A percentile compares a stretch with the other conserved stretches of the same genome.
These are phyloP conservation scores for Nemotelus nigrinus DNA, from an alignment of 2,888 invertebrate genomes.

Conservation along the genomic window DNA sequence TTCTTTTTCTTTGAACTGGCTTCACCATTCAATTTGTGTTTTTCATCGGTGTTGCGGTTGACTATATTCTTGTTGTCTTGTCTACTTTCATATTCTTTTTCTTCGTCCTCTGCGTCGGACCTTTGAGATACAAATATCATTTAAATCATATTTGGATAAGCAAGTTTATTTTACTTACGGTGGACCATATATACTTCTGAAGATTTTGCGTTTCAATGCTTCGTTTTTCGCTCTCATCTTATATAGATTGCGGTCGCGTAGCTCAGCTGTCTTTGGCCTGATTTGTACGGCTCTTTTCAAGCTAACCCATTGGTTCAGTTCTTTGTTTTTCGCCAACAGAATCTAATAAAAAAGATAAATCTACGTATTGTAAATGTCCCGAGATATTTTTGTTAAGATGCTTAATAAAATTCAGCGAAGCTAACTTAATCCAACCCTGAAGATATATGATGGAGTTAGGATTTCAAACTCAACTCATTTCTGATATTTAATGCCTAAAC, in stretches of 20 bases:
- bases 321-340: conserved; percentile 88
- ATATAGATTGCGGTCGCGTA: conserved; percentile 81
- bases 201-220: conserved; percentile 78
- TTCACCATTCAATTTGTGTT: conserved; percentile 44
- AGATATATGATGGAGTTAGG: too few species aligned
- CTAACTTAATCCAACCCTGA: too few species aligned
- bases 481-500: background rate
- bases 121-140: conserved; percentile 51
- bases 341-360: conserved; percentile 71
- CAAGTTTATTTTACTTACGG: conserved; percentile 55
- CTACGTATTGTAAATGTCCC: background rate
- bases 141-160: background rate
- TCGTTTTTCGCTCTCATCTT: conserved; percentile 77
- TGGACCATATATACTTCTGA: conserved; percentile 78
- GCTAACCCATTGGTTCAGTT: conserved; percentile 95
- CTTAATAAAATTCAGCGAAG: background rate
- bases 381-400: background rate
- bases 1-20: conserved; percentile 52
- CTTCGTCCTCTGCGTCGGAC: conserved; percentile 60
- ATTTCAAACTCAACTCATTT: background rate
- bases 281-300: conserved; percentile 86
- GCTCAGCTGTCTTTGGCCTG: conserved; percentile 80
- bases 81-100: conserved; percentile 13
- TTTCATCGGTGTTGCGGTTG: conserved; percentile 42
- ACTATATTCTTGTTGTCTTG: conserved; percentile 45